These are phyloP conservation scores for Macrotrachela quadricornifera DNA, from an alignment of 1,140 invertebrate species.

Conservation along the genomic window DNA sequence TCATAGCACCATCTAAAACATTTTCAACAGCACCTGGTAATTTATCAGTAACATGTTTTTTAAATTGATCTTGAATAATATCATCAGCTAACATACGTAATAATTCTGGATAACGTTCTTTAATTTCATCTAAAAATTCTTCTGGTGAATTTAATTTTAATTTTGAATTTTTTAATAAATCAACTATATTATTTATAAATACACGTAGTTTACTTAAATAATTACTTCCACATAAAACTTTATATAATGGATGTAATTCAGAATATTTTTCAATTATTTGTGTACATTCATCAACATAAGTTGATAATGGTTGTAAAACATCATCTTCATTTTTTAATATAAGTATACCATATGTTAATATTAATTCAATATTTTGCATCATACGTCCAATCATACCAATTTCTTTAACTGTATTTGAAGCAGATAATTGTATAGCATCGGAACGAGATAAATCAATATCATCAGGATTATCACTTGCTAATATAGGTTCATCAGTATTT, in stretches of 20 bases:
- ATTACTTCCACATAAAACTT: slow-evolving; percentile 5
- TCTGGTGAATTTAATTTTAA: slow-evolving; percentile 5
- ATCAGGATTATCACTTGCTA: no score
- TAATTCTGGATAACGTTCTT: slow-evolving; percentile 5
- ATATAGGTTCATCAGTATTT: no score
- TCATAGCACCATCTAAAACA: no score
- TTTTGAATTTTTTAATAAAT: slow-evolving; percentile 2
- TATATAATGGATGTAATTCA: slow-evolving; percentile 4
- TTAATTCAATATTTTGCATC: slow-evolving; percentile 2
- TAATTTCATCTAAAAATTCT: slow-evolving; percentile 6
- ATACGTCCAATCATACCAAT: slow-evolving; percentile 1
- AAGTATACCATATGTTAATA: slow-evolving; percentile 2
- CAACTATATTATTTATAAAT: background rate
- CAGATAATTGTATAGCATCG: no score
- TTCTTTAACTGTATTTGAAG: background rate
- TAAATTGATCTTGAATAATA: no score
- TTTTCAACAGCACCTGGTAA: no score
- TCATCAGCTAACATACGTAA: background rate
- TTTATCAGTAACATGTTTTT: no score
- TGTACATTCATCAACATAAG: slow-evolving; percentile 3
- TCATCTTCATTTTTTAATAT: slow-evolving; percentile 8
- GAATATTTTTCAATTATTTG: slow-evolving; percentile 4
- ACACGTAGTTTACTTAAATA: slow-evolving; percentile 7
- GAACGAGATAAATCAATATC: no score
- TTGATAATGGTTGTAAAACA: slow-evolving; percentile 3